phyloP scores from a whole-genome alignment of 1,140 invertebrate species.

The Diorhabda sublineata region DNA sequence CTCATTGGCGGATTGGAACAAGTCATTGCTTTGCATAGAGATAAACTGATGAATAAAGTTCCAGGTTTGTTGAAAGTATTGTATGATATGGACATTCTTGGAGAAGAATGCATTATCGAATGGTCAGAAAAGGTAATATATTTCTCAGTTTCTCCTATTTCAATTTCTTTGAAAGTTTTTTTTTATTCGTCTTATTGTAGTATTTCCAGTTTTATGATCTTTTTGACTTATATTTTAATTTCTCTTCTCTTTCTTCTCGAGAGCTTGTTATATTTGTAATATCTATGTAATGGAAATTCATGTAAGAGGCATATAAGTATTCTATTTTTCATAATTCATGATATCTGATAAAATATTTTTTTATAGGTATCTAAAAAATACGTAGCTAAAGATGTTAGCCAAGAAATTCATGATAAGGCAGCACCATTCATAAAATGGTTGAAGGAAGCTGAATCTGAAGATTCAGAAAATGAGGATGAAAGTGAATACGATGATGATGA shows the following conservation, averaged over 20 bases:
- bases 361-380: slow-evolving; percentile 77
- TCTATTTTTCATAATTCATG: too few species aligned
- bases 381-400: slow-evolving; percentile 83
- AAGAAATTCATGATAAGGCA: slow-evolving; percentile 89
- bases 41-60: slow-evolving; percentile 79
- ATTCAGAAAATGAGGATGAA: slow-evolving; percentile 66
- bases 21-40: slow-evolving; percentile 79
- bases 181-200: too few species aligned
- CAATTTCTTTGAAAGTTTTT: too few species aligned
- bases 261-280: too few species aligned
- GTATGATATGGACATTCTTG: slow-evolving; percentile 93
- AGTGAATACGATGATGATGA: slow-evolving; percentile 57
- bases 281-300: too few species aligned
- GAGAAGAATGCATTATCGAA: slow-evolving; percentile 90
- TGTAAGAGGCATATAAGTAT: too few species aligned
- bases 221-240: too few species aligned
- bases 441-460: slow-evolving; percentile 92
- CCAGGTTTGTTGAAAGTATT: slow-evolving; percentile 88
- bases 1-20: slow-evolving; percentile 94
- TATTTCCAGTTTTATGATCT: too few species aligned
- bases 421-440: slow-evolving; percentile 95
- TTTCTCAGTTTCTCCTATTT: not conserved
- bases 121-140: slow-evolving; percentile 81
- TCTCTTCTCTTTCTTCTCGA: too few species aligned
- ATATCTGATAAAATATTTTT: not conserved